A percentile compares a stretch with the other conserved stretches of the same genome.
These are phyloP conservation scores for Enteromius fasciolatus DNA, from an alignment of 2,797 vertebrate species.

Conservation along the genomic window DNA sequence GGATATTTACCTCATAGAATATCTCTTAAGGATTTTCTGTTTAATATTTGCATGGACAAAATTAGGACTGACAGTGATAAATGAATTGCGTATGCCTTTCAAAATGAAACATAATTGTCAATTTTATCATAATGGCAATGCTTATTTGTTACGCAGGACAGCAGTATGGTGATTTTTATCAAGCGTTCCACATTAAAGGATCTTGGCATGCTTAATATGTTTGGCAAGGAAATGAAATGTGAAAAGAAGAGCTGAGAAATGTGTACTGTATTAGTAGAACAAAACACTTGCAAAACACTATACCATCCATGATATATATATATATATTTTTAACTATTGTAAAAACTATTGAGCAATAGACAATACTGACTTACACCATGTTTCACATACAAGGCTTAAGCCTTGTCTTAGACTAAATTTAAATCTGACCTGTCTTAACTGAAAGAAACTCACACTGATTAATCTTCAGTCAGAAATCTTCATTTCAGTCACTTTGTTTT, in stretches of 20 bases:
- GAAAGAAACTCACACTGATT: too few relatives aligned
- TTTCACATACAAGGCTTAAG: too few relatives aligned
- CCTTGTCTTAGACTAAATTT: too few relatives aligned
- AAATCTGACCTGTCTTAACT: too few relatives aligned
- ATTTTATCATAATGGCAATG: constrained; percentile 66
- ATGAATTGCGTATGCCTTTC: constrained; percentile 54
- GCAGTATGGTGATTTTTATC: constrained; percentile 56
- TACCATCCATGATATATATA: neutral
- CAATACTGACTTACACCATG: neutral
- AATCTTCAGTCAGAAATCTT: too few relatives aligned
- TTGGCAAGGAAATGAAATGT: constrained; percentile 21
- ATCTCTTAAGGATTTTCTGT: constrained; percentile 49
- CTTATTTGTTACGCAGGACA: constrained; percentile 66
- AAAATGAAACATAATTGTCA: constrained; percentile 70
- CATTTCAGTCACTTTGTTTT: too few relatives aligned
- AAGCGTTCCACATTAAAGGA: constrained; percentile 47
- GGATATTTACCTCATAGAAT: constrained; percentile 22
- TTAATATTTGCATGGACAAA: constrained; percentile 62
- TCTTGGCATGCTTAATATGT: constrained; percentile 11
- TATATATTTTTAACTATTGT: neutral
- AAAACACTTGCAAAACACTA: neutral
- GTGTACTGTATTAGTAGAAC: neutral
- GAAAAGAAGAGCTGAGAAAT: constrained; percentile 47
- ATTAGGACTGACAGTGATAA: constrained; percentile 67
- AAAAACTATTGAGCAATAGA: neutral